These are phyloP conservation scores for Clanis bilineata DNA, from an alignment of 2,888 invertebrate species.

Conservation along the genomic window DNA sequence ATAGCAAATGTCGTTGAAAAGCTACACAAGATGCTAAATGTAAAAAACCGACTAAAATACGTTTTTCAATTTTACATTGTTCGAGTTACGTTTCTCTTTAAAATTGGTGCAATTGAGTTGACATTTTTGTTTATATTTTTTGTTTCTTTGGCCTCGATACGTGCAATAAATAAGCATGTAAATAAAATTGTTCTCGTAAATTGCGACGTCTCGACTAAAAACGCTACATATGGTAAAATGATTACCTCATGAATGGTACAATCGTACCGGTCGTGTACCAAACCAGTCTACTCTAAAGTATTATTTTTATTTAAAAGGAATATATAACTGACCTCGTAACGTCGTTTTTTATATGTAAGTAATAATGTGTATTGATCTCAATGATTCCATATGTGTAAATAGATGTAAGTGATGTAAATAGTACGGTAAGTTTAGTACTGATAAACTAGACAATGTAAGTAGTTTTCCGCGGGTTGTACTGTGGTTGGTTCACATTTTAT, in stretches of 20 bases:
- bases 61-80: conserved; percentile 6
- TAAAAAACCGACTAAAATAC: conserved; percentile 6
- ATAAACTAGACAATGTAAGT: conserved; percentile 24
- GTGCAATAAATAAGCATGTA: conserved; percentile 38
- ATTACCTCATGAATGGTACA: conserved; percentile 67
- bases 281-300: conserved; percentile 77
- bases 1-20: conserved; percentile 1
- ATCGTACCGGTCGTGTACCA: conserved; percentile 58
- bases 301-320: conserved; percentile 67
- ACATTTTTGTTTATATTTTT: not conserved
- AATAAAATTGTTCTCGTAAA: conserved; percentile 19
- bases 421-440: conserved; percentile 43
- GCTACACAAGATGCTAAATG: conserved; percentile 20
- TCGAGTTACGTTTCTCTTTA: not conserved
- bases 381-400: conserved; percentile 81
- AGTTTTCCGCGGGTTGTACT: not conserved
- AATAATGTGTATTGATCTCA: conserved; percentile 78
- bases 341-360: conserved; percentile 59
- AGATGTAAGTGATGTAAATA: conserved; percentile 68
- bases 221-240: conserved; percentile 29
- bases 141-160: conserved; percentile 13
- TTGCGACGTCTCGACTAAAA: not conserved
- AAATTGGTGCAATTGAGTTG: conserved; percentile 15
- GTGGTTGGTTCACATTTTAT: not conserved
- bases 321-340: conserved; percentile 61